Conservation (phyloP, 2,797 vertebrate species). For the Neoniphon sammara region DNA sequence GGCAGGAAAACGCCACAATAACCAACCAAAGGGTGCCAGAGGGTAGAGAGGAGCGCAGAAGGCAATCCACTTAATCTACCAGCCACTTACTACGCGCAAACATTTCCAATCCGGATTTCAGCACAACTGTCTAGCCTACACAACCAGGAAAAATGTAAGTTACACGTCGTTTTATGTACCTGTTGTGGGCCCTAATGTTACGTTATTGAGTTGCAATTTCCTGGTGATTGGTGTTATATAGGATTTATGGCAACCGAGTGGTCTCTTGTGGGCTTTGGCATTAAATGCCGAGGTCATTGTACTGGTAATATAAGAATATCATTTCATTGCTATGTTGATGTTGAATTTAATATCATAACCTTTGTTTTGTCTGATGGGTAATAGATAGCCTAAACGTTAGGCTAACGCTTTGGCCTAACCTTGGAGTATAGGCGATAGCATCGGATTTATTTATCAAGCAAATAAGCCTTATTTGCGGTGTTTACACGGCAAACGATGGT, state of each 20-base stretch:
- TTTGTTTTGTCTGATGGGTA: not conserved
- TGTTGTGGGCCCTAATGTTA: not conserved
- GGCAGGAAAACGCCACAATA: constrained; percentile 73
- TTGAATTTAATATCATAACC: not conserved
- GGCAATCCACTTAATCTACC: constrained; percentile 76
- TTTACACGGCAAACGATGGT: not conserved
- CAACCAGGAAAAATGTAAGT: constrained; percentile 77
- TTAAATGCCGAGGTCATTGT: constrained; percentile 1
- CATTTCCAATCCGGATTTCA: constrained; percentile 71
- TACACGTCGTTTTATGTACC: not conserved
- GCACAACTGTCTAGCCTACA: constrained; percentile 65
- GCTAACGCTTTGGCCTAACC: constrained; percentile 66
- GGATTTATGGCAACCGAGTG: constrained; percentile 26
- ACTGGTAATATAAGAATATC: not conserved
- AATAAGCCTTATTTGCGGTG: constrained; percentile 26
- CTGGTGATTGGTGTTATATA: constrained; percentile 19
- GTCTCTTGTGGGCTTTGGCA: not conserved
- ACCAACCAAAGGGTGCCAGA: constrained; percentile 74
- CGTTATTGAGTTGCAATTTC: not conserved
- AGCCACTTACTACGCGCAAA: constrained; percentile 67
- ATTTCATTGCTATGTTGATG: not conserved
- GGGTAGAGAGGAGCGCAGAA: constrained; percentile 77
- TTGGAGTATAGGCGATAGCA: constrained; percentile 43
- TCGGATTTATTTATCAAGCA: constrained; percentile 34
- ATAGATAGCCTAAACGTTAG: constrained; percentile 3